These are phyloP conservation scores for Sarcoramphus papa DNA, from an alignment of 2,797 vertebrate genomes.

Conservation along the genomic window DNA sequence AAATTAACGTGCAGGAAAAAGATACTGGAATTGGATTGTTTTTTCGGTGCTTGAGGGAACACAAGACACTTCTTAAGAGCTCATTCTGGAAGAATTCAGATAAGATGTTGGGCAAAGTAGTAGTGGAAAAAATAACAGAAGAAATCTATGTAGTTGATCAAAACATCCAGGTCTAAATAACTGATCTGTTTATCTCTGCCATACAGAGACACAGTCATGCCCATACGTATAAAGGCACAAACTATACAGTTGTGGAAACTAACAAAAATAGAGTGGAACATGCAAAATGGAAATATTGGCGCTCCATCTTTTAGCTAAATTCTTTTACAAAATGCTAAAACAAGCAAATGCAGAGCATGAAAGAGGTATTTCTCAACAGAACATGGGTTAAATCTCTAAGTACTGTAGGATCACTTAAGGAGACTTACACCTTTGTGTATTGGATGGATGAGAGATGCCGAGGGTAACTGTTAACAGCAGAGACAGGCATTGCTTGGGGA, in stretches of 20 bases:
- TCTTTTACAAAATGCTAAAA: not conserved
- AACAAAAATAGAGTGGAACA: not conserved
- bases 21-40: not conserved
- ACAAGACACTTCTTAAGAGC: not conserved
- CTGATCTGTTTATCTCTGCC: not conserved
- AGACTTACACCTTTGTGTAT: not conserved
- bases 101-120: not conserved
- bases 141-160: not conserved
- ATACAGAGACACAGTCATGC: not conserved
- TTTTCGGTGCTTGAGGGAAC: not conserved
- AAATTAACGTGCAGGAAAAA: not conserved
- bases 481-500: not conserved
- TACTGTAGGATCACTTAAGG: not conserved
- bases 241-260: not conserved
- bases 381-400: not conserved
- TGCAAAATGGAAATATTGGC: not conserved
- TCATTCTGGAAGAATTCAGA: not conserved
- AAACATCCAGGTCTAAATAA: not conserved
- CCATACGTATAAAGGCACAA: not conserved
- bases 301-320: not conserved
- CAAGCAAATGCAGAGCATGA: not conserved
- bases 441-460: not conserved
- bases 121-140: not conserved
- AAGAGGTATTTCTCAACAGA: not conserved
- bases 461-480: not conserved